A percentile compares a stretch with the other conserved stretches of the same genome.
Evolutionary conservation across 2,113 vertebrate genomes (phyloP).

Genomic region (Brienomyrus longianalis): DNA sequence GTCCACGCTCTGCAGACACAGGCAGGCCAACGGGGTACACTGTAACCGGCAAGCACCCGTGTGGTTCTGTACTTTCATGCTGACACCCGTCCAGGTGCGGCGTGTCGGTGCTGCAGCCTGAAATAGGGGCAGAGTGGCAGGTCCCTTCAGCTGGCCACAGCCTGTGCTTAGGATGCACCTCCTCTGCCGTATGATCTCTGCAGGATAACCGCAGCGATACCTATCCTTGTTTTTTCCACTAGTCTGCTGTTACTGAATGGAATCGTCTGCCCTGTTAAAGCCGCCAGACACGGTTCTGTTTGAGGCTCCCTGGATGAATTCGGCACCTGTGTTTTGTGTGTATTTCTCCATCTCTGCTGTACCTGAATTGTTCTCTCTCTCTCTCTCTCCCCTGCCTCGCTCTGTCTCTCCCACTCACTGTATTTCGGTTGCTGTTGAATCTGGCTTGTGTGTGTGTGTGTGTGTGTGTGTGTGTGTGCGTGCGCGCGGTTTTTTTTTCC

Average conservation of each 20-base stretch:
- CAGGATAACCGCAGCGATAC: not conserved
- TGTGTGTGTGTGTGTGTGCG: not conserved
- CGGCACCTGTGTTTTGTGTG: not conserved
- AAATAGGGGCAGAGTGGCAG: not conserved
- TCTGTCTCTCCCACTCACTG: not conserved
- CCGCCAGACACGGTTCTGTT: not conserved
- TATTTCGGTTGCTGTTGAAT: not conserved
- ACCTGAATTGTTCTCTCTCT: not conserved
- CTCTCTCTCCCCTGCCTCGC: not conserved
- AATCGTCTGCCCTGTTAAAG: not conserved
- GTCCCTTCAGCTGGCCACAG: not conserved
- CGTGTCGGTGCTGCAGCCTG: not conserved
- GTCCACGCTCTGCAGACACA: not conserved
- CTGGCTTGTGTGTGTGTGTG: slow-evolving; percentile 12
- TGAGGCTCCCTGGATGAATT: not conserved
- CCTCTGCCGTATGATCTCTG: not conserved
- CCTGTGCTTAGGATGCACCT: not conserved
- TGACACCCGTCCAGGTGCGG: not conserved
- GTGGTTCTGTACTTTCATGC: not conserved
- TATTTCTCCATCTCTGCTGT: not conserved
- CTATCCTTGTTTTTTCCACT: slow-evolving; percentile 3
- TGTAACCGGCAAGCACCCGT: not conserved
- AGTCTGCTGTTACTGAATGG: not conserved
- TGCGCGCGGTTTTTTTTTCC: too few species aligned
- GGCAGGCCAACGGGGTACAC: not conserved